Evolutionary conservation across 2,888 invertebrate species (phyloP), one percentile per base, ranked within the genome.

Genomic region (Sminthurides aquaticus): DNA sequence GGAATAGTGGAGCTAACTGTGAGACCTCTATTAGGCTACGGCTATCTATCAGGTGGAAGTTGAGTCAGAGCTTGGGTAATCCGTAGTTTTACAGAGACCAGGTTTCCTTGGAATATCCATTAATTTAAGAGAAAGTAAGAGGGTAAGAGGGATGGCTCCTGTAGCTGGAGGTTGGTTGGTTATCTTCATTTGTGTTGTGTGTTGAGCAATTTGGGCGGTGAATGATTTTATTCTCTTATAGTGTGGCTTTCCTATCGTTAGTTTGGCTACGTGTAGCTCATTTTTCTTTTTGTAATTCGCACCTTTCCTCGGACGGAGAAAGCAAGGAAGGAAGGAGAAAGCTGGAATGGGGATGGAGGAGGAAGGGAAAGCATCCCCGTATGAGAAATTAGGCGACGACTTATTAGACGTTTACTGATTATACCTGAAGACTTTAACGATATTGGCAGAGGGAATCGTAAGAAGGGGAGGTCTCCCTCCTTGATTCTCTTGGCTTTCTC

Each of bases 31-130:
- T n/a, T n/a, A n/a, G n/a, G n/a, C n/a, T n/a, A n/a, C n/a, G n/a
- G n/a, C n/a, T n/a, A n/a, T n/a, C n/a, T n/a, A n/a, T n/a, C 64
- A 57, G 28, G 43, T 34, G 43, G 43, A 34, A 34, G 43, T 34
- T 34, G 43, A 15, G 43, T n/a, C n/a, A n/a, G n/a, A n/a, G n/a
- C n/a, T n/a, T n/a, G n/a, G n/a, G n/a, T n/a, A n/a, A n/a, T n/a
- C n/a, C n/a, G n/a, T n/a, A n/a, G n/a, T n/a, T n/a, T 34, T 34
- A 15, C 8, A 34, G 15, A 15, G 43, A 15, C 8, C 43, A 34
- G 15, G 5, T 34, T 34, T 11, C 43, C 15, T 15, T 5, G 43
- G 43, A 15, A 5, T 34, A 15, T 5, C 43, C 43, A 34, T 34
- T 34, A 34, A 34, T 34, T 34, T 34, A 34, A 34, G 15, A 34